Base-by-base conservation (phyloP, 2,113 vertebrate genomes). In the Esox niger region DNA sequence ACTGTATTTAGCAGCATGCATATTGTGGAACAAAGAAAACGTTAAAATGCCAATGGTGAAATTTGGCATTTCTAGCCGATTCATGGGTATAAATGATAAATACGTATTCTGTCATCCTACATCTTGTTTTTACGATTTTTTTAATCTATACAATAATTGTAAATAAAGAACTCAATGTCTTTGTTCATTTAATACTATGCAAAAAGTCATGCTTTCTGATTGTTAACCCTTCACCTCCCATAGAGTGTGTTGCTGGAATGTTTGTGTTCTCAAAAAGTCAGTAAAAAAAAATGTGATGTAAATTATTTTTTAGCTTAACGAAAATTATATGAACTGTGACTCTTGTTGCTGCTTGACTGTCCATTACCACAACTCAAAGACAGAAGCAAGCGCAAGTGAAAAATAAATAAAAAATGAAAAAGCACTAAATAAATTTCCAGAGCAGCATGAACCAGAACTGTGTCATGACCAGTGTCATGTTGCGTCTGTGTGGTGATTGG, bases 161-260 rank as follows among this genome's bases (percentile, higher is more conserved):
- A 98, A 97, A 98, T 98, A 98, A 98, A 99, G 92, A 96, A 94
- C 92, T 97, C 92, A 94, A 94, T 94, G 92, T 98, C 91, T 96
- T 94, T 98, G 94, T 97, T 97, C 95, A 98, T 98, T 96, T 99
- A 98, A 91, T 97, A 98, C 97, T 99, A 99, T 98, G 97, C 97
- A 98, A 99, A 95, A 93, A 92, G 91, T 95, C 91, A 94, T 94
- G 96, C 94, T 97, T 96, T 95, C 92, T 90, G 88, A 92, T 94
- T 91, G 94, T 96, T 94, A 93, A 90, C 91, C 64, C 91, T 87
- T 92, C 90, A 90, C 85, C 87, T 85, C 86, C 91, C 84, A 89
- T 87, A 84, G 90, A 92, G 91, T 92, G 92, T 94, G 92, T 93
- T 94, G 91, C 93, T 93, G 93, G 94, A 93, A 94, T 95, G 92